Evolutionary conservation across 2,888 invertebrate species (phyloP).

Genomic region (Theretra japonica): DNA sequence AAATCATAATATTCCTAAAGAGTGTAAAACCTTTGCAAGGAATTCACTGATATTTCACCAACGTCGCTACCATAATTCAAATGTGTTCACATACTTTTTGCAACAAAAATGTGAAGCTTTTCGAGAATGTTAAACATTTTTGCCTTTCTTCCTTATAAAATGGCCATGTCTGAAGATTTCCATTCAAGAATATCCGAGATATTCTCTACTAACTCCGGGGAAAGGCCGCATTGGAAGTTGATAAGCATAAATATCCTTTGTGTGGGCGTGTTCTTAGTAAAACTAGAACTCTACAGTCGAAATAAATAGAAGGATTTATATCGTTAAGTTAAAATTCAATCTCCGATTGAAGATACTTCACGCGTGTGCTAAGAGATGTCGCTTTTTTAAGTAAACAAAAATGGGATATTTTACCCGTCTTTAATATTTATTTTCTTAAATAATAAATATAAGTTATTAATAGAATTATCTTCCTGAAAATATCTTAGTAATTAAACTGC

Average conservation of each 20-base stretch:
- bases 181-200: constrained; percentile 4
- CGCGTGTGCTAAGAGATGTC: neutral
- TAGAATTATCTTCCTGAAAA: too few species aligned
- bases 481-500: too few species aligned
- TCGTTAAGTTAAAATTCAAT: too few species aligned
- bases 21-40: constrained; percentile 52
- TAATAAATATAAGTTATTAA: too few species aligned
- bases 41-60: constrained; percentile 44
- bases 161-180: constrained; percentile 7
- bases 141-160: constrained; percentile 15
- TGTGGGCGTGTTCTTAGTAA: neutral
- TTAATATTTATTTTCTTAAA: too few species aligned
- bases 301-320: neutral
- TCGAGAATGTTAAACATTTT: constrained; percentile 42
- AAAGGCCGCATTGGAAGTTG: neutral
- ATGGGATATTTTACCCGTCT: neutral
- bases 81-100: constrained; percentile 47
- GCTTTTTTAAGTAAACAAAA: neutral
- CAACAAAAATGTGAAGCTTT: constrained; percentile 49
- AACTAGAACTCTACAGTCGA: neutral
- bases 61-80: constrained; percentile 54
- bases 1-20: constrained; percentile 67
- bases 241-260: neutral
- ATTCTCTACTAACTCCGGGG: neutral
- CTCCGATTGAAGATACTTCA: neutral